These are phyloP conservation scores for Latrodectus geometricus DNA, from an alignment of 1,140 invertebrate species.

Conservation along the genomic window DNA sequence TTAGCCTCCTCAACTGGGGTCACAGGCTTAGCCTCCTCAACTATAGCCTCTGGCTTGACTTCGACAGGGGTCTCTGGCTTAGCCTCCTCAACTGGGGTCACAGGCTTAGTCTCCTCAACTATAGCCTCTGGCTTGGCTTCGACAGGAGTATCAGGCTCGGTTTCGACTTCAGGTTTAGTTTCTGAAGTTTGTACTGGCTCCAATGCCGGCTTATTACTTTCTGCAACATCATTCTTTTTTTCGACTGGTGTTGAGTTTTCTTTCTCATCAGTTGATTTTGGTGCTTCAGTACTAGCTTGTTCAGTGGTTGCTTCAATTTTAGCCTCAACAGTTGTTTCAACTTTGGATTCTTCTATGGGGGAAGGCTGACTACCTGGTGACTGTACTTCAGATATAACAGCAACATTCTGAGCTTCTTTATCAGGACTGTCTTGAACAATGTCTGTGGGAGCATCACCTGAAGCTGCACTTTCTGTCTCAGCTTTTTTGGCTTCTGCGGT, in stretches of 20 bases:
- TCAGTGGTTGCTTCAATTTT: slow-evolving; percentile 17
- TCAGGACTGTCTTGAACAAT: slow-evolving; percentile 57
- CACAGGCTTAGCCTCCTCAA: not conserved
- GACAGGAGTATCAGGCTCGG: too few species aligned
- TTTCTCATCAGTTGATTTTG: slow-evolving; percentile 21
- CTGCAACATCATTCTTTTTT: not conserved
- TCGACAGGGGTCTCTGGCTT: slow-evolving; percentile 22
- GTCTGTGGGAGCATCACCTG: slow-evolving; percentile 48
- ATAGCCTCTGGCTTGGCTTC: slow-evolving; percentile 3
- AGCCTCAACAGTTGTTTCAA: slow-evolving; percentile 22
- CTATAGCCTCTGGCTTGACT: slow-evolving; percentile 14
- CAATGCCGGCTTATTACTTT: not conserved
- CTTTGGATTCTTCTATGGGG: slow-evolving; percentile 32
- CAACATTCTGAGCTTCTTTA: slow-evolving; percentile 40
- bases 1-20: slow-evolving; percentile 16
- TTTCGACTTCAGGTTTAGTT: not conserved
- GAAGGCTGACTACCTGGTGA: slow-evolving; percentile 47
- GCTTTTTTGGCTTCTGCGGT: slow-evolving; percentile 39
- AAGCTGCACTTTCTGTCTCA: slow-evolving; percentile 44
- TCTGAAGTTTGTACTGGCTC: slow-evolving; percentile 1
- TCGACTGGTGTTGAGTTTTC: not conserved
- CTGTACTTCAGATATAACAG: slow-evolving; percentile 48
- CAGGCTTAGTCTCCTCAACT: too few species aligned
- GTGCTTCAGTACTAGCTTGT: slow-evolving; percentile 3
- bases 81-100: too few species aligned